Conservation (phyloP, 2,797 vertebrate genomes). For the Anguilla megastoma region DNA sequence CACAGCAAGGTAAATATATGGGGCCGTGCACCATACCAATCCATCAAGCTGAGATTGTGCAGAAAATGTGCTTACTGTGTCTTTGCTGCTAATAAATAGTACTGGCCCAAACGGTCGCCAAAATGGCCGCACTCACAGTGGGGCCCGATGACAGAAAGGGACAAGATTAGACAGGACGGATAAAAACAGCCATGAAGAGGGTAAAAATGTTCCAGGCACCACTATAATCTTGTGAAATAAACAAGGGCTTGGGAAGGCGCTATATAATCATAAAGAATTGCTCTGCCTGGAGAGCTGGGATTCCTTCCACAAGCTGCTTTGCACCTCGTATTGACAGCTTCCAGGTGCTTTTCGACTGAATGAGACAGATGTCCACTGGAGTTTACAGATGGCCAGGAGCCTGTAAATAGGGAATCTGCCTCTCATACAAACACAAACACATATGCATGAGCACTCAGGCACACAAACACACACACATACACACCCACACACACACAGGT, state of each 20-base stretch:
- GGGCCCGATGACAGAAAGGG: background rate
- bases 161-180: background rate
- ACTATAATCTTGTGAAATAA: constrained; percentile 8
- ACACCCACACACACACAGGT: no score
- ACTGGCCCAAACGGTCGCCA: background rate
- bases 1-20: background rate
- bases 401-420: background rate
- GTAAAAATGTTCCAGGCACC: background rate
- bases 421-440: background rate
- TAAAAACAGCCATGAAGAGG: background rate
- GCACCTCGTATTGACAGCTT: background rate
- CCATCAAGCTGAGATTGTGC: background rate
- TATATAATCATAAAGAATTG: background rate
- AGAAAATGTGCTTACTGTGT: background rate
- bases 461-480: background rate
- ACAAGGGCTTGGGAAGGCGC: background rate
- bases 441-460: background rate
- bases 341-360: background rate
- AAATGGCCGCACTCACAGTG: background rate
- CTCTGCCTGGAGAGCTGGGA: background rate
- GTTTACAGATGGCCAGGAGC: background rate
- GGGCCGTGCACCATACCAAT: background rate
- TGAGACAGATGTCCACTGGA: background rate
- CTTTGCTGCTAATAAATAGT: background rate
- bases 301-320: background rate